Evolutionary conservation across 2,888 invertebrate genomes (phyloP), one percentile per base, ranked within the genome.

Genomic region (Drosophila algonquin): DNA sequence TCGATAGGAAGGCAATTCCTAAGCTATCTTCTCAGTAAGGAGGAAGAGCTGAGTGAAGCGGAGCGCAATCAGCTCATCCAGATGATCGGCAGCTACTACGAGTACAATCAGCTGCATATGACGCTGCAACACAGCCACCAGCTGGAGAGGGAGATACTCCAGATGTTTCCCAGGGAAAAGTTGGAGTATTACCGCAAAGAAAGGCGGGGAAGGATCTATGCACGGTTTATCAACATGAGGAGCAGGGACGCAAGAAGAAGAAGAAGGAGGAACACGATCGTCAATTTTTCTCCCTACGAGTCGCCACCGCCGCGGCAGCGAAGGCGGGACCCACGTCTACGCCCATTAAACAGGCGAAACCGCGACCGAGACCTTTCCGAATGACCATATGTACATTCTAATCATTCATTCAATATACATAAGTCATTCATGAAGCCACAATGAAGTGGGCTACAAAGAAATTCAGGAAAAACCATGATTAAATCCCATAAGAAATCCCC

Each of bases 151-250:
- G 87, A 90, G 55, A 90, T 90, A 2, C 64, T 90, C 3, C 73
- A 83, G 44, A 65, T 90, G 3, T 90, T 84, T 14, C 91, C 90
- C 45, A 79, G 70, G 27, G 90, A 90, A 32, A 79, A 83, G 24
- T 50, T 90, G 3, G 77, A 84, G 35, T 79, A 76, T 55, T 90
- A 90, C 76, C 90, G 90, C 56, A 91, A 86, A 1, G 89, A 89
- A 63, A 77, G 88, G 6, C 81, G 90, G 1, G 90, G 90, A 50
- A 90, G 90, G 75, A 89, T 90, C 61, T 90, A 90, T 61, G 84
- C 87, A 1, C 65, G 90, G 24, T 90, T 84, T 54, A 87, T 86
- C 16, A 90, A 90, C 56, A 89, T 89, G 85, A 91, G 90, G 78
- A 86, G 77, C 52, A 80, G 2, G 18, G 18, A 18, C 0, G 1